Evolutionary conservation across 1,140 invertebrate genomes (phyloP).

Genomic region (Neocloeon triangulifer): DNA sequence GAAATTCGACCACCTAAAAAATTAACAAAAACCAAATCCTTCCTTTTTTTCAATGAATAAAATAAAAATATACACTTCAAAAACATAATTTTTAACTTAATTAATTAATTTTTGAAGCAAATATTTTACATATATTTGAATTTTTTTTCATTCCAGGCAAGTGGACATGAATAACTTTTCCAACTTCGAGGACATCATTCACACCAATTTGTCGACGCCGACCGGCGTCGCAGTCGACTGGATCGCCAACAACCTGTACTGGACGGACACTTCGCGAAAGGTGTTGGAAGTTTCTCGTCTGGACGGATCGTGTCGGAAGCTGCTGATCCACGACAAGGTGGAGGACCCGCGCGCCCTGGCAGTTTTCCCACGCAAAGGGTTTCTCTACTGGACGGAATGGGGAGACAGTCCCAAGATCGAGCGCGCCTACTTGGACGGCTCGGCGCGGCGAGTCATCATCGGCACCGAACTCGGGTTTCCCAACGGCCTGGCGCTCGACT

Average conservation of each 20-base stretch:
- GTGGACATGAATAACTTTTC: constrained; percentile 41
- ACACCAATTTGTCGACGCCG: constrained; percentile 32
- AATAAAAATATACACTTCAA: neutral
- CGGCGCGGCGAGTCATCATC: constrained; percentile 45
- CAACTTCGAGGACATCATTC: constrained; percentile 31
- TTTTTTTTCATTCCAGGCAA: constrained; percentile 17
- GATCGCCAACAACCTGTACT: constrained; percentile 74
- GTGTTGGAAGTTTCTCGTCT: constrained; percentile 60
- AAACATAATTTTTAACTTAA: neutral
- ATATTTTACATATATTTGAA: constrained; percentile 6
- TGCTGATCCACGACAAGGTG: constrained; percentile 34
- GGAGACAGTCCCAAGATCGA: constrained; percentile 64
- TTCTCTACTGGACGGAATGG: constrained; percentile 84
- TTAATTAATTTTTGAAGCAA: neutral
- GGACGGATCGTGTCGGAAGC: constrained; percentile 57
- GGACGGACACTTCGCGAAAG: constrained; percentile 63
- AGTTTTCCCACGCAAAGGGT: constrained; percentile 52
- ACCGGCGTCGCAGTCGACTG: constrained; percentile 71
- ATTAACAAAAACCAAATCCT: too few relatives aligned
- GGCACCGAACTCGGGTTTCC: constrained; percentile 63
- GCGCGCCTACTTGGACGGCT: constrained; percentile 62
- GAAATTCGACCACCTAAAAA: too few relatives aligned
- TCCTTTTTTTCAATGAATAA: too few relatives aligned
- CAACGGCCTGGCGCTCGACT: constrained; percentile 78
- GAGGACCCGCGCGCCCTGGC: constrained; percentile 55